Conservation (phyloP, 2,797 vertebrate genomes). For the Triplophysa bombifrons region DNA sequence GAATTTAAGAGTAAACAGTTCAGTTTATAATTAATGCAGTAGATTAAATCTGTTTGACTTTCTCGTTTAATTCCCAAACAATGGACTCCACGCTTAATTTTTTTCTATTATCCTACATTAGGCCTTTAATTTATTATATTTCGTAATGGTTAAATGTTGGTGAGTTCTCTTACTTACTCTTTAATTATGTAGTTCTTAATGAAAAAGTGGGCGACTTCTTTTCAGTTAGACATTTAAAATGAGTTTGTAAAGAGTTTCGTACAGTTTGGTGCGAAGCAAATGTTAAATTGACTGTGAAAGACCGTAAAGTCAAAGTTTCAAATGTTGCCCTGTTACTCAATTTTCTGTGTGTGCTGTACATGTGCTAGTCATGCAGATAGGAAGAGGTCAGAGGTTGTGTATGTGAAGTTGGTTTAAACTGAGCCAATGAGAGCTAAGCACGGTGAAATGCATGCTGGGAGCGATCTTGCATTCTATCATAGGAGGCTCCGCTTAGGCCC, state of each 20-base stretch:
- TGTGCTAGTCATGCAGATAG: background rate
- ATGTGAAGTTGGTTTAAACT: constrained; percentile 25
- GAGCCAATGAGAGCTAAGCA: constrained; percentile 34
- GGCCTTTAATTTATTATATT: background rate
- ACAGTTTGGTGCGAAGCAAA: too few relatives aligned
- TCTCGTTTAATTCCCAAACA: background rate
- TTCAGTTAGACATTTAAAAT: background rate
- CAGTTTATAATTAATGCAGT: background rate
- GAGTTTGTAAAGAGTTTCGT: too few relatives aligned
- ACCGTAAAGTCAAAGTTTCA: background rate
- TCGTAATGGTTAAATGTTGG: background rate
- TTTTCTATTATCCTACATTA: background rate
- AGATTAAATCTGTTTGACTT: background rate
- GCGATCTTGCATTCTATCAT: constrained; percentile 22
- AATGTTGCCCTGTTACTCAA: background rate
- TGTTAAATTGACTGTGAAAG: background rate
- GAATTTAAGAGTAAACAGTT: background rate
- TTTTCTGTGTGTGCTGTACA: constrained; percentile 29
- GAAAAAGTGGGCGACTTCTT: background rate
- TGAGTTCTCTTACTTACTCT: background rate
- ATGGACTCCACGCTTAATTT: background rate
- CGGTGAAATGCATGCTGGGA: constrained; percentile 51
- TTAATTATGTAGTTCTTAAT: background rate
- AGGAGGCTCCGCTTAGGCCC: constrained; percentile 20
- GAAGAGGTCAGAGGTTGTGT: constrained; percentile 36